These are phyloP conservation scores for Graptemys geographica DNA, from an alignment of 2,797 vertebrate genomes.

Conservation along the genomic window DNA sequence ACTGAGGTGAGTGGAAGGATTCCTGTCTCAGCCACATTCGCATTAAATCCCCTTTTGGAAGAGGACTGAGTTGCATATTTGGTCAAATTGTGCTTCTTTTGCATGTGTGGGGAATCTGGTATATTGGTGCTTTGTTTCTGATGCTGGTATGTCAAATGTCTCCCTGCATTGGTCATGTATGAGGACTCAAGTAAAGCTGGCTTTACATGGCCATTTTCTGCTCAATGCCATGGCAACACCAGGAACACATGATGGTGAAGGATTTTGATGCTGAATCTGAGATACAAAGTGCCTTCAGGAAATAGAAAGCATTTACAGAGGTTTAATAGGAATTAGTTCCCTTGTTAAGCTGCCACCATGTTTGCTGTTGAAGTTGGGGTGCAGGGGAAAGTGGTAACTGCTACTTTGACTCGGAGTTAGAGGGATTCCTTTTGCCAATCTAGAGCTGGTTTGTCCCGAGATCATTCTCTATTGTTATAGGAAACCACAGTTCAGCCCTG, in stretches of 20 bases:
- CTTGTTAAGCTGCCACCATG: background rate
- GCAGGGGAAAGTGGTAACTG: background rate
- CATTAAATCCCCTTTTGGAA: background rate
- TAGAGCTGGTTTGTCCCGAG: background rate
- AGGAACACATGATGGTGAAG: background rate
- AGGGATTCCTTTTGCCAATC: background rate
- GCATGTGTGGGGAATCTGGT: background rate
- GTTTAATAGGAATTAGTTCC: background rate
- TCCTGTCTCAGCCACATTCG: background rate
- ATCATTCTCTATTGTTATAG: background rate
- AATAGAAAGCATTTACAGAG: background rate
- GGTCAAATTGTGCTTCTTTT: background rate
- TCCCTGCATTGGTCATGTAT: background rate
- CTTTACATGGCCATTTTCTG: background rate
- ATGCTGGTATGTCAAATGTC: background rate
- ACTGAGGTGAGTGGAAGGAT: background rate
- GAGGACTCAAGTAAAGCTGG: background rate
- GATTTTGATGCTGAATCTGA: background rate
- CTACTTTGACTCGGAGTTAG: background rate
- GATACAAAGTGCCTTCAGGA: background rate
- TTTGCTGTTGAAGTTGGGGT: background rate
- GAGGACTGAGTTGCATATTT: background rate
- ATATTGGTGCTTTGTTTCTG: background rate
- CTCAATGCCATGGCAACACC: background rate
- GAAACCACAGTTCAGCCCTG: background rate